phyloP scores from a whole-genome alignment of 2,113 vertebrate genomes.

The Ptilorrhoa leucosticta region DNA sequence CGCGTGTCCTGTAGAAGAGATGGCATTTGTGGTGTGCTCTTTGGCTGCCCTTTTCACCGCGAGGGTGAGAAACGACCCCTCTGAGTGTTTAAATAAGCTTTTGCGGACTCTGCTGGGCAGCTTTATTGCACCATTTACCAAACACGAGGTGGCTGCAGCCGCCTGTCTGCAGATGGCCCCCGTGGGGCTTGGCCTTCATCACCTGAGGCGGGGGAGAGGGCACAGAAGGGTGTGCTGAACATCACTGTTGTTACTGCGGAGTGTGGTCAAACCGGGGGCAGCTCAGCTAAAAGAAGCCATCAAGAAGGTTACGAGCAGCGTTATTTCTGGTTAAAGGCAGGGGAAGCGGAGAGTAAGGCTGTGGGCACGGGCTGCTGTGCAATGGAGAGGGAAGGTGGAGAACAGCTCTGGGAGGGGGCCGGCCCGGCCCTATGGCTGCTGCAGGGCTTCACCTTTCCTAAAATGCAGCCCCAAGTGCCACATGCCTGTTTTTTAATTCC shows the following conservation, averaged over 20 bases:
- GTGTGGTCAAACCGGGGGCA: background rate
- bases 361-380: accelerated
- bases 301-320: background rate
- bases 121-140: background rate
- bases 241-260: background rate
- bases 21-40: background rate
- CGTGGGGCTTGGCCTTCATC: background rate
- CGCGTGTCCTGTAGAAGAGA: background rate
- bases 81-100: background rate
- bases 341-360: background rate
- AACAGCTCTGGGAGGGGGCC: accelerated
- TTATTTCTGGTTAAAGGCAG: background rate
- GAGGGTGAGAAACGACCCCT: background rate
- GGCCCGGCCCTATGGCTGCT: accelerated
- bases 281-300: background rate
- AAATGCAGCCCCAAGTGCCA: background rate
- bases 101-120: background rate
- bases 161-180: background rate
- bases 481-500: background rate
- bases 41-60: background rate
- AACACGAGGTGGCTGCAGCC: background rate
- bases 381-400: too few species aligned
- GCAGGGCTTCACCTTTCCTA: background rate
- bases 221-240: background rate
- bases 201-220: background rate